Base-by-base conservation (phyloP, 2,113 vertebrate species). In the Anarhynchus alexandrinus region DNA sequence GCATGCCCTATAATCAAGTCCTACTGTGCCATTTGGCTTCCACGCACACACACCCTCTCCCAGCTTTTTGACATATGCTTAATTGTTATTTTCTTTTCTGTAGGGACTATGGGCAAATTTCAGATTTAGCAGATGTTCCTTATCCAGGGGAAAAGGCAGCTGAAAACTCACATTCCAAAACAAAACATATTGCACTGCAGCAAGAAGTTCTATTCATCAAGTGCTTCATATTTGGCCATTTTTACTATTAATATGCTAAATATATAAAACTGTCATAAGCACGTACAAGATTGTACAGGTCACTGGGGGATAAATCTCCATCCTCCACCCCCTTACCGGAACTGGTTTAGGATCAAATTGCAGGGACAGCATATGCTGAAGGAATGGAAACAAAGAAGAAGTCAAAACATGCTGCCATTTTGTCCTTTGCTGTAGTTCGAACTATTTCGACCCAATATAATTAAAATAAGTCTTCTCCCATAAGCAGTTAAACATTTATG, bases 31-130 rank as follows among this genome's bases (percentile, higher is more conserved):
- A 19, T 90, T 92, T 76, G 23, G 52, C 15, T 80, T 86, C 2
- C 25, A 71, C 3, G n/a, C 38, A 49, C 34, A 42, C 34, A 5
- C 1, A 0, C 7, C 3, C 23, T 26, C 30, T 88, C 27, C 14
- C 34, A 90, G 34, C 1, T 81, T 94, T 88, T 69, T 77, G 49
- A 69, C 8, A 36, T 17, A 58, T 11, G 20, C 5, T 72, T 87
- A 82, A 61, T 40, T 70, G 25, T 66, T 70, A 21, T 29, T 79
- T 79, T 82, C 2, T 72, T 21, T 76, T 55, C 49, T 86, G 19
- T 27, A 57, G 30, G 23, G 14, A 42, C 30, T 49, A 8, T 34
- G 10, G 57, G n/a, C 4, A 76, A 71, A 77, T 83, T 88, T 90
- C 30, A 76, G 14, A 54, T 86, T 77, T 86, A 86, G 74, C 25